Conservation (phyloP, 1,140 invertebrate species). For the Melanaphis sacchari region DNA sequence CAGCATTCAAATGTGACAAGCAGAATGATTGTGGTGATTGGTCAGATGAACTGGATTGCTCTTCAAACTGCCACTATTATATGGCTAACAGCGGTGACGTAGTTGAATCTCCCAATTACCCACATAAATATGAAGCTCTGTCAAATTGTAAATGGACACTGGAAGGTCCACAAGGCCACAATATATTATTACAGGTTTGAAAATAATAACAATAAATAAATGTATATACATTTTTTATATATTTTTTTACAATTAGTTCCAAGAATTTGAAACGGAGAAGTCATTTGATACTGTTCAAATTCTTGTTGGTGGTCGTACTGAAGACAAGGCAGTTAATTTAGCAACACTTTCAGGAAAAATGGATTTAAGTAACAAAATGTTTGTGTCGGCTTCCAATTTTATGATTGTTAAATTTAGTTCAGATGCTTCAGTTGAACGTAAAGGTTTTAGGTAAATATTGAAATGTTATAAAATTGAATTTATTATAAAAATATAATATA, state of each 20-base stretch:
- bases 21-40: slow-evolving; percentile 92
- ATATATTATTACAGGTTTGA: slow-evolving; percentile 81
- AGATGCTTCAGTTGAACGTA: slow-evolving; percentile 90
- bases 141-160: slow-evolving; percentile 96
- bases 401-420: slow-evolving; percentile 98
- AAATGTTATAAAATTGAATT: background rate
- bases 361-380: slow-evolving; percentile 81
- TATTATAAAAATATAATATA: background rate
- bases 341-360: slow-evolving; percentile 90
- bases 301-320: slow-evolving; percentile 90
- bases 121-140: slow-evolving; percentile 87
- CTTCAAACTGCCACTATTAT: slow-evolving; percentile 86
- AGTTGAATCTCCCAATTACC: slow-evolving; percentile 93
- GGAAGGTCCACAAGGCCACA: slow-evolving; percentile 94
- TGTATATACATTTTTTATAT: background rate
- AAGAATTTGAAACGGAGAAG: slow-evolving; percentile 96
- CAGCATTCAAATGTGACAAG: slow-evolving; percentile 88
- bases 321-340: slow-evolving; percentile 90
- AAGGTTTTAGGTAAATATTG: slow-evolving; percentile 77
- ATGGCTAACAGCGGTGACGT: slow-evolving; percentile 94
- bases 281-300: slow-evolving; percentile 96
- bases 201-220: background rate
- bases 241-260: slow-evolving; percentile 73
- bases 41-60: slow-evolving; percentile 90
- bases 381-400: slow-evolving; percentile 94